Percentiles rank a stretch among this genome's conserved stretches.
Conservation (phyloP, 1,140 invertebrate genomes). For the Dermatophagoides farinae region DNA sequence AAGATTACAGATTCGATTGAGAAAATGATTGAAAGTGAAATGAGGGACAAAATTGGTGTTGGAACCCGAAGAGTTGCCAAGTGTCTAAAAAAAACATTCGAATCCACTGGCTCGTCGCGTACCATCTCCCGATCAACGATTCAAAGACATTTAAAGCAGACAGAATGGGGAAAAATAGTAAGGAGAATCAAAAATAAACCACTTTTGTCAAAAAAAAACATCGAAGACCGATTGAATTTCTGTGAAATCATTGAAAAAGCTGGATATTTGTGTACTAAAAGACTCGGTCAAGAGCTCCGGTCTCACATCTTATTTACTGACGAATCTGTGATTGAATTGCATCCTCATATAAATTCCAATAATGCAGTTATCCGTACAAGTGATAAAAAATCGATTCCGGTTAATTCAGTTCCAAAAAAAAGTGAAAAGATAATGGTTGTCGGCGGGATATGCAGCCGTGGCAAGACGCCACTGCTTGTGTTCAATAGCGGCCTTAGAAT, state of each 20-base stretch:
- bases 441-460: neutral
- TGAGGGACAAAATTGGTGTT: neutral
- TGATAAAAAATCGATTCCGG: neutral
- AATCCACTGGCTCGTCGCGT: neutral
- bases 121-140: neutral
- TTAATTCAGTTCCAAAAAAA: neutral
- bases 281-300: neutral
- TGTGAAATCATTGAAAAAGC: neutral
- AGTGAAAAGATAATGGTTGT: neutral
- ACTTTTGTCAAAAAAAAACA: neutral
- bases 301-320: neutral
- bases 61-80: neutral
- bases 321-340: neutral
- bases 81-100: neutral
- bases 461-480: neutral
- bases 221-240: neutral
- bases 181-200: neutral
- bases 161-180: neutral
- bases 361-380: neutral
- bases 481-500: neutral
- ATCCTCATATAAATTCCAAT: neutral
- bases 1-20: neutral
- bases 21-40: neutral
- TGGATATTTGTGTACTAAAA: neutral
- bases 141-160: neutral